phyloP scores from a whole-genome alignment of 2,888 invertebrate genomes.

The Clepsis dumicolana region DNA sequence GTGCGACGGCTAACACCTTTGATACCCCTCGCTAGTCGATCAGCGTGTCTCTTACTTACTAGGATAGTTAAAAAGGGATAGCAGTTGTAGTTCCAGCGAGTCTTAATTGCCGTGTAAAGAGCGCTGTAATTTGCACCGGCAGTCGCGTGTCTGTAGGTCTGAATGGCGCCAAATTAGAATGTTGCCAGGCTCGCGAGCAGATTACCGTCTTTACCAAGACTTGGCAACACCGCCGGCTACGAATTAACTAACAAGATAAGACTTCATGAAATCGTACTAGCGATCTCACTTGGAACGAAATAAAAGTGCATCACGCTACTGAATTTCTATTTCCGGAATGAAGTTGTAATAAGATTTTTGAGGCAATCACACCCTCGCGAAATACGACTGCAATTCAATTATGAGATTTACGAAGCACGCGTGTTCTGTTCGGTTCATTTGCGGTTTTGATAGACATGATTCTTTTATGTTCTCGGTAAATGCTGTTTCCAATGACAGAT shows the following conservation, averaged over 20 bases:
- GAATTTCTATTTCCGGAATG: conserved; percentile 4
- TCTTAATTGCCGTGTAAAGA: conserved; percentile 1
- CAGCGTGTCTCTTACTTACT: neutral
- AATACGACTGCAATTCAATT: conserved; percentile 7
- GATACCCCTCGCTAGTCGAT: neutral
- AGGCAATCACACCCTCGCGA: neutral
- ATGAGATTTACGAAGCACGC: neutral
- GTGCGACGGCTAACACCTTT: conserved; percentile 5
- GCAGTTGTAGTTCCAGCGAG: neutral
- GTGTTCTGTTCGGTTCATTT: conserved; percentile 9
- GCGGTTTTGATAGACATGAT: conserved; percentile 9
- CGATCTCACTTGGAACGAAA: conserved; percentile 9
- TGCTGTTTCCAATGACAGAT: neutral
- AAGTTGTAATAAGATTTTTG: neutral
- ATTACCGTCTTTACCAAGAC: conserved; percentile 26
- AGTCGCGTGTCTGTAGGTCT: conserved; percentile 21
- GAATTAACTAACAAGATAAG: conserved; percentile 28
- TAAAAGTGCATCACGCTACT: conserved; percentile 2
- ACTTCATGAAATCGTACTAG: conserved; percentile 6
- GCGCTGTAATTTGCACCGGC: conserved; percentile 29
- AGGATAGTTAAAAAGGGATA: neutral
- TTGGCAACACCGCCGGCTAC: conserved; percentile 12
- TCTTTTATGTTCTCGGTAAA: conserved; percentile 12
- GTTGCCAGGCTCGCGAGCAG: conserved; percentile 27
- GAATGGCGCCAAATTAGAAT: conserved; percentile 36